Base-by-base conservation (phyloP, 2,888 invertebrate species). In the Brachypalpus laphriformis region DNA sequence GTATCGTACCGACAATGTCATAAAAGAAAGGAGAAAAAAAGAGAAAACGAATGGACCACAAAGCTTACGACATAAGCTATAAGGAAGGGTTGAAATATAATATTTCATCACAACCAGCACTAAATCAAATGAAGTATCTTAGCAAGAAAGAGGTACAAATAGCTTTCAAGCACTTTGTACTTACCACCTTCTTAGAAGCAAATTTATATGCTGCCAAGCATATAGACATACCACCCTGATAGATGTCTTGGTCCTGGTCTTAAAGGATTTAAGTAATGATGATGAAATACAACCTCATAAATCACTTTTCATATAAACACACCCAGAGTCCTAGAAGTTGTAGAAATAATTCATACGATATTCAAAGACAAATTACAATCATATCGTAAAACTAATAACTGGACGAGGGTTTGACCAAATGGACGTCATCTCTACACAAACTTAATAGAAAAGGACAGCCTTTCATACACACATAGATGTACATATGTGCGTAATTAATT, bases 211-310 rank as follows among this genome's bases (percentile, higher is more conserved):
- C 5, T 56, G n/a, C 42, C 45, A 34, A 28, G n/a, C 59, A 5
- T 20, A 51, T 25, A 28, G 9, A 56, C 71, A 63, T 37, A 49
- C 45, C 0, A 9, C 28, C n/a, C 20, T 66, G 16, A 42, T n/a
- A 47, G 49, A n/a, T 40, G 31, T 65, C 40, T 20, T 40, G 20
- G 57, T 22, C 11, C 63, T 71, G 47, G 72, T 31, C 40, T 70
- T 70, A 75, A 76, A 76, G 81, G 70, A 56, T 70, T 81, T 47
- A 63, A 56, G 56, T 75, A 81, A 75, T 76, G 76, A 71, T 82
- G 82, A 71, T 76, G 57, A 65, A 82, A 71, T 20, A 59, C 42
- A 71, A 11, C 28, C 49, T 25, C 49, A 54, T 82, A 77, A 82
- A 77, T 82, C 76, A 65, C 57, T 70, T 82, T 40, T 42, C 57